Conservation (phyloP, 2,888 invertebrate genomes). For the Agapostemon virescens region DNA sequence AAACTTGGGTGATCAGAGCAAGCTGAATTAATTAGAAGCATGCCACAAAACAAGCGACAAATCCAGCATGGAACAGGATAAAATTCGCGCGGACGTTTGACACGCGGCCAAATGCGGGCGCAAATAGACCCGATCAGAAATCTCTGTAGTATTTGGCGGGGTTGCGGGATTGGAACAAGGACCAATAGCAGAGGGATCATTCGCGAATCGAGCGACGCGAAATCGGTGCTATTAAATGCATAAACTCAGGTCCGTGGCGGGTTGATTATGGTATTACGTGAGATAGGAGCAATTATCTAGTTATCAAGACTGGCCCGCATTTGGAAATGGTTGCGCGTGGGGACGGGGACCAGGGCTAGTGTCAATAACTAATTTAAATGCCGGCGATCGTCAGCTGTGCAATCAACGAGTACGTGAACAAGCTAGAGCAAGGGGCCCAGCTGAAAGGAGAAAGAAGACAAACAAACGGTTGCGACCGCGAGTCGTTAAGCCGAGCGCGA, state of each 20-base stretch:
- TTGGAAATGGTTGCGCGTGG: conserved; percentile 11
- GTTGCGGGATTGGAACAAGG: conserved; percentile 23
- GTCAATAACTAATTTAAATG: conserved; percentile 61
- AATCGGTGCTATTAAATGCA: conserved; percentile 52
- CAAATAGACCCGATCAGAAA: conserved; percentile 24
- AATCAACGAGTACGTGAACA: background rate
- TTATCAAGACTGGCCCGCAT: conserved; percentile 54
- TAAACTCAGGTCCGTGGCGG: conserved; percentile 31
- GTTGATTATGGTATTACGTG: conserved; percentile 49
- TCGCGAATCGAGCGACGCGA: conserved; percentile 18
- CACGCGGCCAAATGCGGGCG: conserved; percentile 30
- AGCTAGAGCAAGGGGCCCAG: background rate
- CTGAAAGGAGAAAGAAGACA: background rate
- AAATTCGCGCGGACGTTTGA: conserved; percentile 10
- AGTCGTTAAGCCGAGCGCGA: conserved; percentile 38
- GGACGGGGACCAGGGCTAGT: conserved; percentile 22
- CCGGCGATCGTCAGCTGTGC: background rate
- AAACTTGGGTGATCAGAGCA: background rate
- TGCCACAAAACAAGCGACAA: conserved; percentile 3
- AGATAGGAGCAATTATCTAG: conserved; percentile 61
- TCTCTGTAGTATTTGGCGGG: conserved; percentile 16
- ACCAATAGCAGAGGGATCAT: conserved; percentile 19
- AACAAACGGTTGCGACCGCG: background rate
- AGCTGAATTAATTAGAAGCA: conserved; percentile 15
- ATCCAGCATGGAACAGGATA: background rate